Conservation (phyloP, 2,888 invertebrate genomes). For the Zygothrica quintamaculata region DNA sequence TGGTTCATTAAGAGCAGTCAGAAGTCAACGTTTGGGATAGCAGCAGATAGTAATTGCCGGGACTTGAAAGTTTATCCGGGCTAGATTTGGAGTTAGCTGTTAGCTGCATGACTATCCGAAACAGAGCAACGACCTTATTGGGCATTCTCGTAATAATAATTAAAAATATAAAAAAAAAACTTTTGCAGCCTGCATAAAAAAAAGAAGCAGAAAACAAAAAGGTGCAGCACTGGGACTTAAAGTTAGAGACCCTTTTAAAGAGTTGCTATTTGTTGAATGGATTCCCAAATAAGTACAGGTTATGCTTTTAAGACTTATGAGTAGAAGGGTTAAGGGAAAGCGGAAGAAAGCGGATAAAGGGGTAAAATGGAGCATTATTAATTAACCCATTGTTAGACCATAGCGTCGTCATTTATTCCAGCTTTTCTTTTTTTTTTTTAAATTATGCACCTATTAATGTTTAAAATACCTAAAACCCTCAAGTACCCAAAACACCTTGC, state of each 20-base stretch:
- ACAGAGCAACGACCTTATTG: constrained; percentile 34
- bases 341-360: background rate
- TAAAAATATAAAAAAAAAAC: constrained; percentile 69
- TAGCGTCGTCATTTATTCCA: constrained; percentile 60
- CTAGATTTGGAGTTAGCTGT: constrained; percentile 31
- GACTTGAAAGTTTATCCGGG: constrained; percentile 60
- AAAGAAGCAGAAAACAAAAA: constrained; percentile 25
- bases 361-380: constrained; percentile 61
- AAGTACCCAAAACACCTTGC: constrained; percentile 1
- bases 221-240: constrained; percentile 44
- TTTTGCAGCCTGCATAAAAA: constrained; percentile 24
- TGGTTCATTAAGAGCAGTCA: constrained; percentile 49
- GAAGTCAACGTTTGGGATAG: constrained; percentile 30
- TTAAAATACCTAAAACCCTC: constrained; percentile 65
- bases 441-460: constrained; percentile 78
- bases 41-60: constrained; percentile 66
- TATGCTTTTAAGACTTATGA: constrained; percentile 36
- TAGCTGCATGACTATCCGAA: constrained; percentile 19
- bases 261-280: constrained; percentile 67
- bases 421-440: constrained; percentile 63
- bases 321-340: background rate
- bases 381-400: constrained; percentile 72
- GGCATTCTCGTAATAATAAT: constrained; percentile 66
- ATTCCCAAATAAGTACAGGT: constrained; percentile 62
- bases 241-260: constrained; percentile 67